A percentile compares a stretch with the other conserved stretches of the same genome.
Conservation (phyloP, 2,113 vertebrate genomes). For the Tetrax tetrax region DNA sequence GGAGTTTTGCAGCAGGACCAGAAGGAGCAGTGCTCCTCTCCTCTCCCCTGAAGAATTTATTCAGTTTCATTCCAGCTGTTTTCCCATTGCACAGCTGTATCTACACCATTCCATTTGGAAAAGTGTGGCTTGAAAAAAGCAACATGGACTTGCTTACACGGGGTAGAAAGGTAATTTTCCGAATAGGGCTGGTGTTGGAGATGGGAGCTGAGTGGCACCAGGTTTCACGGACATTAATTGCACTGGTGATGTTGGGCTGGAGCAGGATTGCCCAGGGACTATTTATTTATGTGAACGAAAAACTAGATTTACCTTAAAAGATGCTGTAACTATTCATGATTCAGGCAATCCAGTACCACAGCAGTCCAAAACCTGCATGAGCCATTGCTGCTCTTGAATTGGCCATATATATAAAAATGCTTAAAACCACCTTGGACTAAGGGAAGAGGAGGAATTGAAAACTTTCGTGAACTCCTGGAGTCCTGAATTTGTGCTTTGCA, state of each 20-base stretch:
- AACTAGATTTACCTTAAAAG: neutral
- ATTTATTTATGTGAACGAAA: neutral
- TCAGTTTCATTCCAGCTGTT: neutral
- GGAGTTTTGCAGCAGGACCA: neutral
- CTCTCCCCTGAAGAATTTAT: neutral
- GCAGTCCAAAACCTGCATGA: neutral
- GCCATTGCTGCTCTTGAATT: neutral
- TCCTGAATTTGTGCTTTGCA: neutral
- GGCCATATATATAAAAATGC: neutral
- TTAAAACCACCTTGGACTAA: neutral
- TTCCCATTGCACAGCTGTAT: neutral
- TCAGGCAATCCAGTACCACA: neutral
- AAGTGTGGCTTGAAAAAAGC: neutral
- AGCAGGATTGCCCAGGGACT: neutral
- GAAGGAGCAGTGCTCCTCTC: neutral
- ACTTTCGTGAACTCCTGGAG: neutral
- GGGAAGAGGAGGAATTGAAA: neutral
- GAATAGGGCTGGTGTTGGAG: neutral
- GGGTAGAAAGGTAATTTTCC: neutral
- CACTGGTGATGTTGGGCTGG: neutral
- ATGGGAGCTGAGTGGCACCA: neutral
- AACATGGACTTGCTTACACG: neutral
- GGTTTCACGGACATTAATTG: neutral
- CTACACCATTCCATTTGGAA: neutral
- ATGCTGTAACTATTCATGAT: neutral